Percentiles rank a stretch among this genome's conserved stretches.
Conservation (phyloP, 2,797 vertebrate genomes). For the Saxicola maurus region DNA sequence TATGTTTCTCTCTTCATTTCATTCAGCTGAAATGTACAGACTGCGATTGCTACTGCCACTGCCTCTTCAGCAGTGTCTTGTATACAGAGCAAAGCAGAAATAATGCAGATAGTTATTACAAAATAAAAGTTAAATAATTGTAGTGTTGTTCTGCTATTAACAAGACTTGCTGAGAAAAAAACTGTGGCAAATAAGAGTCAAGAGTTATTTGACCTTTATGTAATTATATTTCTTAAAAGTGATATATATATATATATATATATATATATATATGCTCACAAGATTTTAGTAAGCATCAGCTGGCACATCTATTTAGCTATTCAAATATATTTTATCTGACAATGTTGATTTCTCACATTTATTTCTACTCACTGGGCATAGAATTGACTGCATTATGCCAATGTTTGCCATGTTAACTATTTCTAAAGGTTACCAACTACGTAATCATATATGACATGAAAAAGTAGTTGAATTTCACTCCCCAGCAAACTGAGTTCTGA, state of each 20-base stretch:
- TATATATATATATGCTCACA: background rate
- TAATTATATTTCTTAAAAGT: background rate
- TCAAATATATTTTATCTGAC: conserved; percentile 51
- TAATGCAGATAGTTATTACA: background rate
- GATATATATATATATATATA: background rate
- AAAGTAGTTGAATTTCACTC: conserved; percentile 60
- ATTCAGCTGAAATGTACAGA: background rate
- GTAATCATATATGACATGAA: conserved; percentile 35
- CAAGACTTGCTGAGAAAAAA: background rate
- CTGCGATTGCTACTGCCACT: background rate
- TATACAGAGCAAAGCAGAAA: background rate
- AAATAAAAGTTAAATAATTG: background rate
- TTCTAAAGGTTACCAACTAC: conserved; percentile 70
- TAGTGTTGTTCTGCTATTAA: background rate
- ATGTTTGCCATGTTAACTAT: conserved; percentile 64
- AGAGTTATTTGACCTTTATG: background rate
- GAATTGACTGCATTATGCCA: conserved; percentile 59
- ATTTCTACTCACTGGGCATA: conserved; percentile 63
- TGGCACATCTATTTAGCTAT: conserved; percentile 46
- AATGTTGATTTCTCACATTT: conserved; percentile 66
- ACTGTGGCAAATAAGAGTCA: background rate
- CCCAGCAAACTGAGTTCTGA: conserved; percentile 57
- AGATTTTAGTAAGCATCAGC: conserved; percentile 21
- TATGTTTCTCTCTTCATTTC: background rate
- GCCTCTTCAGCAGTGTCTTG: background rate